Base-by-base conservation (phyloP, 2,113 vertebrate genomes). In the Colistium nudipinnis region DNA sequence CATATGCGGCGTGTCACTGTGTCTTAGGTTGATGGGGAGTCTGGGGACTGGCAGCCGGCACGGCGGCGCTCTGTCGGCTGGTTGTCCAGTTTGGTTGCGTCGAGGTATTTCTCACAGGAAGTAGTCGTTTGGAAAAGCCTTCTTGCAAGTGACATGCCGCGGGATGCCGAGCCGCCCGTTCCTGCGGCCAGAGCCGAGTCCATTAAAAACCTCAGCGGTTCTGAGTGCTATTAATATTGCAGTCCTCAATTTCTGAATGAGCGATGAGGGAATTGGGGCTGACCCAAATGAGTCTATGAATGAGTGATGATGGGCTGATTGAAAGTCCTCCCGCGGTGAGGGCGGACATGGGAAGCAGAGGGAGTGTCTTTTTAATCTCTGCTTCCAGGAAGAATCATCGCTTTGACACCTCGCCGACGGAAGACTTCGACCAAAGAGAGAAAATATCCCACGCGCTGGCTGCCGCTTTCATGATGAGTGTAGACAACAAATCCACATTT, bases 171-270 rank as follows among this genome's bases (percentile, higher is more conserved):
- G 53, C 60, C 35, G 7, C 73, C 53, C 31, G 10, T 49, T 59
- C 68, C 68, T 33, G 69, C 25, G 17, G 68, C 62, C 51, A 36
- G 62, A 65, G 60, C 57, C 55, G 66, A 78, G 68, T 81, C 74
- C 85, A 87, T 89, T 86, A 87, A 85, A 87, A 87, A 72, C 77
- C 79, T 62, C 83, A 78, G 70, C 63, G 61, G 74, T 81, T 78
- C 73, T 64, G 45, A 82, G 80, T 62, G 76, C 88, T 90, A 89
- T 90, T 90, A 90, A 90, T 90, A 90, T 85, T 90, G 81, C 82
- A 89, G 77, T 67, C 85, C 76, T 87, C 86, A 85, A 81, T 89
- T 90, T 89, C 70, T 87, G 85, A 91, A 89, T 83, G 89, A 88
- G 82, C 38, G 87, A 86, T 87, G 83, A 78, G 85, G 85, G 86